Evolutionary conservation across 1,140 invertebrate species (phyloP).

Genomic region (Drosophila subobscura): DNA sequence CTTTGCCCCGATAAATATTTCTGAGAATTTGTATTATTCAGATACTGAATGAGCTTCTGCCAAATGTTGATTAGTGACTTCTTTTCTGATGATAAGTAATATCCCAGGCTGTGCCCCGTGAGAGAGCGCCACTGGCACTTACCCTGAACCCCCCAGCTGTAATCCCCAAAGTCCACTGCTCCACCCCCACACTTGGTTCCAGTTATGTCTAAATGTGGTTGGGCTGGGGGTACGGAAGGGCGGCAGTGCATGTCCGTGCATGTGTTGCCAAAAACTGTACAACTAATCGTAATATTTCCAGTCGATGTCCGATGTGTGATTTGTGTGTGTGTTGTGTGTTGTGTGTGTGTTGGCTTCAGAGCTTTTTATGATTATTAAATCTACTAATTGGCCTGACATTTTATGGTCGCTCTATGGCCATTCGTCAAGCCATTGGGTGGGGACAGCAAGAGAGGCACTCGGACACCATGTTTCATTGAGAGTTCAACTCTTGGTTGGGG

Average conservation of each 20-base stretch:
- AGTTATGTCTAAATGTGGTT: constrained; percentile 11
- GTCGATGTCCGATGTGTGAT: background rate
- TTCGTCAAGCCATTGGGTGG: constrained; percentile 34
- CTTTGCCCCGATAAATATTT: no score
- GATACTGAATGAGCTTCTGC: no score
- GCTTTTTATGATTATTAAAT: constrained; percentile 44
- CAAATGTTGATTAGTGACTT: no score
- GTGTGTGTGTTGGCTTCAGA: constrained; percentile 14
- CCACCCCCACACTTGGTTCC: background rate
- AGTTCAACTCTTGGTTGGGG: constrained; percentile 11
- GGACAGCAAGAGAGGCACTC: constrained; percentile 3
- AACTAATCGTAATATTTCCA: constrained; percentile 4
- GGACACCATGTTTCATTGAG: constrained; percentile 27
- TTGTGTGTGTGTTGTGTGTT: constrained; percentile 17
- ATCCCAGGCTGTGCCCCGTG: no score
- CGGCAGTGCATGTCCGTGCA: constrained; percentile 10
- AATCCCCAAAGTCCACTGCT: no score
- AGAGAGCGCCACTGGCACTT: no score
- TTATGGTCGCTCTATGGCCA: constrained; percentile 26
- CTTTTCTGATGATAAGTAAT: no score
- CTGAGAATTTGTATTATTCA: no score
- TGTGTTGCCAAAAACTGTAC: constrained; percentile 39
- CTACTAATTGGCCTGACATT: constrained; percentile 59
- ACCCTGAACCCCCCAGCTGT: no score
- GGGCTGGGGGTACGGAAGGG: background rate